Evolutionary conservation across 2,113 vertebrate species (phyloP).

Genomic region (Callipepla californica): DNA sequence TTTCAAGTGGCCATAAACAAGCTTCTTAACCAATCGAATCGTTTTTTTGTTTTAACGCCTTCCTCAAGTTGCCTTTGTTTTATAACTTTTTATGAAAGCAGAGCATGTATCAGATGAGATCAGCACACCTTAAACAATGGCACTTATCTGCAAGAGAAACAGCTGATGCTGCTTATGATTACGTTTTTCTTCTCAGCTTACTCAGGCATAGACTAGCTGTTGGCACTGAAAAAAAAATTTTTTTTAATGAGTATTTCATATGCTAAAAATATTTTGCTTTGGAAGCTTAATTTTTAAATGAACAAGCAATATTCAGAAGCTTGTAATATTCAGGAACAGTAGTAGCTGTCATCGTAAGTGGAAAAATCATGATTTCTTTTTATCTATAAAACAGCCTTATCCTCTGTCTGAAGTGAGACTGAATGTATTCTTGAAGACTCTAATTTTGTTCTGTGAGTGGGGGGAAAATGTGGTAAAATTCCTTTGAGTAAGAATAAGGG

Average conservation of each 20-base stretch:
- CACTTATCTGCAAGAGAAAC: not conserved
- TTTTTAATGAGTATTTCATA: not conserved
- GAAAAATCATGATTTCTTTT: not conserved
- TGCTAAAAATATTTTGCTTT: not conserved
- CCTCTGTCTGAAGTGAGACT: not conserved
- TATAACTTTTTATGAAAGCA: constrained; percentile 10
- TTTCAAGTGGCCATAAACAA: not conserved
- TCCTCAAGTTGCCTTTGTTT: not conserved
- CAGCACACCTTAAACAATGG: not conserved
- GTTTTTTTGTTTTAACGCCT: not conserved
- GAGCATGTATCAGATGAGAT: not conserved
- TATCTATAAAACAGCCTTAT: not conserved
- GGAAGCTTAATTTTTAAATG: not conserved
- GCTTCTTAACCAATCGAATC: not conserved
- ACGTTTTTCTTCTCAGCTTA: not conserved
- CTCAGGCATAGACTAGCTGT: not conserved
- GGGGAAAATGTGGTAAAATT: not conserved
- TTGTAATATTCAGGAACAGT: not conserved
- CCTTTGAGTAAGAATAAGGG: not conserved
- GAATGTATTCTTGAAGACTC: not conserved
- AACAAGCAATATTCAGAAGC: not conserved
- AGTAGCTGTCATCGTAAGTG: not conserved
- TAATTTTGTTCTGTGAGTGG: not conserved
- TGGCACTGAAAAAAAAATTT: not conserved
- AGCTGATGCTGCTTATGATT: not conserved